phyloP scores from a whole-genome alignment of 2,888 invertebrate genomes.

The Monopis laevigella region DNA sequence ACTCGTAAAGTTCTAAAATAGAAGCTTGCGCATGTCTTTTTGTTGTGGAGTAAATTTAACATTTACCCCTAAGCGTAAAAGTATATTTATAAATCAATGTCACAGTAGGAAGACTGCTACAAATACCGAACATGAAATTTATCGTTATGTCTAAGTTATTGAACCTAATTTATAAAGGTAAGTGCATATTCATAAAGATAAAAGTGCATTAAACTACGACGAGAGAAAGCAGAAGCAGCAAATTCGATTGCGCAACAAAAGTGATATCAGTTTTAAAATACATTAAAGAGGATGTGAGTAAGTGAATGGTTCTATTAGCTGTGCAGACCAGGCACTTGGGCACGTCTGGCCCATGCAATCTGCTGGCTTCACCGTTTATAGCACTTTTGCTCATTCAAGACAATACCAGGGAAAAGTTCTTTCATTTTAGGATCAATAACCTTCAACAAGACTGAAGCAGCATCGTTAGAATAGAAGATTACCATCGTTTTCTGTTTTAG shows the following conservation, averaged over 20 bases:
- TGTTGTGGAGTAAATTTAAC: too few species aligned
- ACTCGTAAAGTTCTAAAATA: conserved; percentile 38
- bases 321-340: conserved; percentile 37
- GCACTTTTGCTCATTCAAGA: conserved; percentile 34
- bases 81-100: conserved; percentile 63
- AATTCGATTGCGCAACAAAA: conserved; percentile 37
- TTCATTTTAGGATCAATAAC: conserved; percentile 51
- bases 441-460: conserved; percentile 17
- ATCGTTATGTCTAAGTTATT: too few species aligned
- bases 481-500: not conserved
- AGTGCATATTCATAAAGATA: too few species aligned
- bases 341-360: conserved; percentile 38
- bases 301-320: conserved; percentile 26
- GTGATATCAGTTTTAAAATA: conserved; percentile 38
- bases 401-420: conserved; percentile 47
- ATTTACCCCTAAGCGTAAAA: too few species aligned
- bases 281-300: conserved; percentile 23
- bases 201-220: too few species aligned
- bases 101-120: too few species aligned
- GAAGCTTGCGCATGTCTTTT: too few species aligned
- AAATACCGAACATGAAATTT: too few species aligned
- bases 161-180: too few species aligned
- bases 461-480: not conserved
- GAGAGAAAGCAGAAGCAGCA: conserved; percentile 22
- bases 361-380: conserved; percentile 12